Evolutionary conservation across 2,113 vertebrate species (phyloP), one percentile per base, ranked within the genome.

Genomic region (Rhizomys pruinosus): DNA sequence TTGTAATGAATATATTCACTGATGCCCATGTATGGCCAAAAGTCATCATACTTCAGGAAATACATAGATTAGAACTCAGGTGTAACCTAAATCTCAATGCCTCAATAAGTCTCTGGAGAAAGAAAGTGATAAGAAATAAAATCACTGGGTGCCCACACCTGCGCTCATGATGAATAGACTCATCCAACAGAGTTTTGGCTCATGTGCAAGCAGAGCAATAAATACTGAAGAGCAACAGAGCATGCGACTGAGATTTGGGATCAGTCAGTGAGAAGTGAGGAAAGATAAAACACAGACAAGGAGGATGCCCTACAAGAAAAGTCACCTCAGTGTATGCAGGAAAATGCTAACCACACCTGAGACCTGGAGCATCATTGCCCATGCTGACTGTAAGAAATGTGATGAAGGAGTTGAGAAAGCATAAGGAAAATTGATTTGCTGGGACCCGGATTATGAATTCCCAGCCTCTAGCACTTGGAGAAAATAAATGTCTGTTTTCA

Each of bases 91-190:
- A 87, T 69, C 47, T 59, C 39, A 66, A 5, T 61, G 37, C 92
- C 6, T 78, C 71, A 61, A 44, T 0, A 20, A 77, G 2, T n/a
- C 42, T 91, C 32, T 32, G 34, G 85, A 94, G 59, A 57, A 12
- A 19, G 59, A 78, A 87, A 71, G 1, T 87, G 44, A 29, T 23
- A 79, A 96, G 47, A 91, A 57, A 79, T 59, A 77, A 74, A 92
- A 73, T 87, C 11, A 82, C 61, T 3, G 20, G 29, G 22, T 68
- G 7, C 7, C 23, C 22, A 61, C 17, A 84, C 63, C 29, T 61
- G 6, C 4, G 66, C 52, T 86, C 22, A 69, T 77, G 39, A 77
- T 44, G 44, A 59, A 66, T 13, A 77, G 8, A 92, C 11, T 39
- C 39, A 32, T 42, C n/a, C 84, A 47, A 19, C 4, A 61, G 80